Evolutionary conservation across 2,113 vertebrate genomes (phyloP), one percentile per base, ranked within the genome.

Genomic region (Cyrtonyx montezumae): DNA sequence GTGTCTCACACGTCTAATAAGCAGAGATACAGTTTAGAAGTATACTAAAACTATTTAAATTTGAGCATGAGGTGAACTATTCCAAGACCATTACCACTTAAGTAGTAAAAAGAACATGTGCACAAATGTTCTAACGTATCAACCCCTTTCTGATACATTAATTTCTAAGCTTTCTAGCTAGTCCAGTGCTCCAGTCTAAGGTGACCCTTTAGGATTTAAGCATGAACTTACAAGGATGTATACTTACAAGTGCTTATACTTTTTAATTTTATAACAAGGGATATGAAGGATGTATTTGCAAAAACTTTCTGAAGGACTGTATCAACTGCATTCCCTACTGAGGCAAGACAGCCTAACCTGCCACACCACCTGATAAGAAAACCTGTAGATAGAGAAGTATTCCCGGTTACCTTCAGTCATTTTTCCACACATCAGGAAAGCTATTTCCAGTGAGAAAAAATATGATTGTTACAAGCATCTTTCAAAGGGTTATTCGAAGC

Each of bases 291-390:
- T 56, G n/a, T 49, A 32, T 87, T 93, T 79, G 61, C 34, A 90
- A 89, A 89, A 92, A 91, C 63, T 71, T 95, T 85, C 37, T 61
- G 46, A 80, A 91, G 79, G 65, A 88, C 92, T 87, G 66, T n/a
- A 65, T 61, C 65, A 89, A 61, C 19, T 59, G 59, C 43, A 68
- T 10, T 77, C 37, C 49, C 42, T 51, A 18, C 19, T 48, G 37
- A 88, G 67, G 56, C 42, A 89, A 58, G 86, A 82, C 13, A 59
- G 42, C 63, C 32, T 82, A 34, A 74, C n/a, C 48, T 87, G 42
- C 66, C 84, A 70, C 22, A 34, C 11, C 45, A 76, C 30, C 68
- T 77, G 59, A 37, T 49, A 48, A 79, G 58, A 86, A 91, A 89
- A 73, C 20, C 45, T 45, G 20, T 17, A 69, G 37, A 58, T 51